Conservation (phyloP, 2,797 vertebrate species). For the Onychomys torridus region DNA sequence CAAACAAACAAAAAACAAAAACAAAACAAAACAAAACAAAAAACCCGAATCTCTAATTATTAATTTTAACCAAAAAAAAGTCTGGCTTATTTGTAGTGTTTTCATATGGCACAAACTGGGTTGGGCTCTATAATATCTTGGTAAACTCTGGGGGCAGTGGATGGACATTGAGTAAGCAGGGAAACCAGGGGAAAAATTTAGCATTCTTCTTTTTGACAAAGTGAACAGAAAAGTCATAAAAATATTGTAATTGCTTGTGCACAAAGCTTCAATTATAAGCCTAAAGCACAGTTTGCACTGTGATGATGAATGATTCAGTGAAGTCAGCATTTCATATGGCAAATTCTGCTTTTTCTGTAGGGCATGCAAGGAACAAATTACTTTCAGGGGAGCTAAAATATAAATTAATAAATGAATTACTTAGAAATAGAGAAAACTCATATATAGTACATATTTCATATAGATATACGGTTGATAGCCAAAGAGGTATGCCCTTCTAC, state of each 20-base stretch:
- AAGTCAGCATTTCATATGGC: neutral
- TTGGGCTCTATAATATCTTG: neutral
- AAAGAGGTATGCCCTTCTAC: neutral
- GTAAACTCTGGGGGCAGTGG: neutral
- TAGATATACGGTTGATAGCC: neutral
- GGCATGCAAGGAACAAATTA: slow-evolving; percentile 5
- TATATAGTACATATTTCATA: neutral
- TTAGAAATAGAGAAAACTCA: neutral
- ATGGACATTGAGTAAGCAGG: neutral
- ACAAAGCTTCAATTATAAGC: neutral
- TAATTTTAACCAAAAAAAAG: slow-evolving; percentile 16
- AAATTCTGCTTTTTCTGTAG: slow-evolving; percentile 36
- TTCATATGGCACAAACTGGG: neutral
- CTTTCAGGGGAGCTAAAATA: neutral
- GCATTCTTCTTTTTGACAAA: neutral
- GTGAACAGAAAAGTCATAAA: neutral
- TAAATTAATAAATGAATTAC: slow-evolving; percentile 20
- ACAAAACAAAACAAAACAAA: no score
- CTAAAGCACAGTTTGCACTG: neutral
- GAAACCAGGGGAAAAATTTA: neutral
- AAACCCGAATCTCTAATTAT: neutral
- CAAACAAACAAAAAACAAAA: no score
- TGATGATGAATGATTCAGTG: neutral
- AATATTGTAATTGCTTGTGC: neutral
- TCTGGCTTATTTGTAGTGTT: neutral